phyloP scores from a whole-genome alignment of 2,888 invertebrate species.

The Malthinus seriepunctatus region DNA sequence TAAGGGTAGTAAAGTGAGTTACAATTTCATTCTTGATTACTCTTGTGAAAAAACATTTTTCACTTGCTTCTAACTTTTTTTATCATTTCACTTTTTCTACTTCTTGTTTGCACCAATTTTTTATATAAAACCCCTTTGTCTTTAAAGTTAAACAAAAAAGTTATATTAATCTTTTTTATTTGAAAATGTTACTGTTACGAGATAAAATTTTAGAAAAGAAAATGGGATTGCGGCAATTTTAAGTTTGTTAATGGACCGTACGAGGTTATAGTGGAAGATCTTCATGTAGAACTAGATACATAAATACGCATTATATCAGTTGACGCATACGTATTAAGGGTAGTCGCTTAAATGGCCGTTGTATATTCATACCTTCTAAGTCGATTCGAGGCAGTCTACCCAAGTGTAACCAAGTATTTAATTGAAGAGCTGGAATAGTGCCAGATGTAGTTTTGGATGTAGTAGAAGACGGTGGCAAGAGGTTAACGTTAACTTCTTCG shows the following conservation, averaged over 20 bases:
- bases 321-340: conserved; percentile 15
- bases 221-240: background rate
- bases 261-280: background rate
- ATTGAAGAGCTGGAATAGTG: conserved; percentile 39
- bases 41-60: background rate
- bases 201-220: background rate
- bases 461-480: conserved; percentile 29
- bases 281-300: background rate
- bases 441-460: conserved; percentile 32
- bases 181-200: background rate
- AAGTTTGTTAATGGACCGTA: no score
- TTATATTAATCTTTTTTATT: background rate
- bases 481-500: conserved; percentile 32
- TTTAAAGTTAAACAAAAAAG: conserved; percentile 1
- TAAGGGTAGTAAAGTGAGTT: no score
- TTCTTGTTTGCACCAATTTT: conserved; percentile 3
- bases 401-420: conserved; percentile 41
- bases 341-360: conserved; percentile 32
- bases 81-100: conserved; percentile 1
- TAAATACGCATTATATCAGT: conserved; percentile 14
- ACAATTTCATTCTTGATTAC: conserved; percentile 4
- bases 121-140: conserved; percentile 1
- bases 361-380: conserved; percentile 36
- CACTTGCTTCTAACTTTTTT: conserved; percentile 1
- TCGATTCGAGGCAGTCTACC: conserved; percentile 30